These are phyloP conservation scores for Apus apus DNA, from an alignment of 2,113 vertebrate species.

Conservation along the genomic window DNA sequence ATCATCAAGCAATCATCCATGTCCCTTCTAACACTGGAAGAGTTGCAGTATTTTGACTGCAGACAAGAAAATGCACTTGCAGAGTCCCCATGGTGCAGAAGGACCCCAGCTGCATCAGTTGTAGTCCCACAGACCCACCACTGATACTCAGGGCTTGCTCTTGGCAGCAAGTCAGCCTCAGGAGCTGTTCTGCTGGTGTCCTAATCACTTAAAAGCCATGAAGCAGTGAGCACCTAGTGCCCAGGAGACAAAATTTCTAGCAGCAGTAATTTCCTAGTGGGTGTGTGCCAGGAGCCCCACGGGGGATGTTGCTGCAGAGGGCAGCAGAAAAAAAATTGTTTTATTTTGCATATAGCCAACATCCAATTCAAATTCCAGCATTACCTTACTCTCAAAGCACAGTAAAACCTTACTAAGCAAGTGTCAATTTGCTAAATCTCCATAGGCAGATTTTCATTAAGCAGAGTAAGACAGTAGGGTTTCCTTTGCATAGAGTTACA, in stretches of 20 bases:
- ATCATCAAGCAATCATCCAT: not conserved
- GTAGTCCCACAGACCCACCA: not conserved
- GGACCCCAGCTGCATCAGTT: not conserved
- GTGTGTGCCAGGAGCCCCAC: not conserved
- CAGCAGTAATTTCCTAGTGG: not conserved
- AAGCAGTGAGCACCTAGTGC: not conserved
- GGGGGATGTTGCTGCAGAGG: not conserved
- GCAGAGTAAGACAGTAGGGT: not conserved
- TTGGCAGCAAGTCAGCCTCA: not conserved
- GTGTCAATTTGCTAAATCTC: not conserved
- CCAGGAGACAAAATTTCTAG: not conserved
- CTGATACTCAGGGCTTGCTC: not conserved
- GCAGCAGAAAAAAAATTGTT: not conserved
- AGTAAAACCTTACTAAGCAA: not conserved
- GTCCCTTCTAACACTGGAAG: not conserved
- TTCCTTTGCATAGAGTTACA: slow-evolving; percentile 12
- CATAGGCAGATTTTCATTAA: slow-evolving; percentile 26
- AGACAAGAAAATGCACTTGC: not conserved
- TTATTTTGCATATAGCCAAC: not conserved
- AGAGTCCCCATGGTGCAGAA: not conserved
- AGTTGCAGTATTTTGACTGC: not conserved
- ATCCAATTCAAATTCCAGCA: not conserved
- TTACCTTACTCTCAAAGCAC: not conserved
- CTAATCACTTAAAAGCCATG: not conserved
- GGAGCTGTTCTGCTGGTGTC: not conserved